A percentile compares a stretch with the other conserved stretches of the same genome.
These are phyloP conservation scores for Mantis religiosa DNA, from an alignment of 2,888 invertebrate species.

Conservation along the genomic window DNA sequence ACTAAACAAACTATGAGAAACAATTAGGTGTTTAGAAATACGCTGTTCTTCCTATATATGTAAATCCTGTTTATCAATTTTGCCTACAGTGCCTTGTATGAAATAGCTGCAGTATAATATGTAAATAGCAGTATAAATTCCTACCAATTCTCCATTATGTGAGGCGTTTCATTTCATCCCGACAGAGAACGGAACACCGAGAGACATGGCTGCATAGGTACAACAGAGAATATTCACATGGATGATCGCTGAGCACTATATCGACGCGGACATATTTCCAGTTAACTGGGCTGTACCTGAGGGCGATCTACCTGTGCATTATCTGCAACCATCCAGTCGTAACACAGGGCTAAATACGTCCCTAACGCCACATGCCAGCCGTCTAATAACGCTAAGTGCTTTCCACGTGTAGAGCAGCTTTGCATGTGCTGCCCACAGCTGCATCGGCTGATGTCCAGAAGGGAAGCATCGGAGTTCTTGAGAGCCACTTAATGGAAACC, in stretches of 20 bases:
- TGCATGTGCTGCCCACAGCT: not conserved
- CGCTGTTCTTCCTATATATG: too few species aligned
- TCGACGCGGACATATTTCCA: not conserved
- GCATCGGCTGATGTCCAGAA: not conserved
- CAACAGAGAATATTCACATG: not conserved
- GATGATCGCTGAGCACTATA: not conserved
- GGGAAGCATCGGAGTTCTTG: not conserved
- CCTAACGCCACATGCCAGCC: not conserved
- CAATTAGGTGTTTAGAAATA: too few species aligned
- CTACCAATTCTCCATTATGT: not conserved
- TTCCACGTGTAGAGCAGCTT: not conserved
- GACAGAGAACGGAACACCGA: not conserved
- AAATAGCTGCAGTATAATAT: too few species aligned
- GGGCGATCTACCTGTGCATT: not conserved
- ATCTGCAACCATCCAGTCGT: slow-evolving; percentile 8
- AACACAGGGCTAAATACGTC: not conserved
- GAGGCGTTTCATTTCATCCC: not conserved
- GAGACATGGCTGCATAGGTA: not conserved
- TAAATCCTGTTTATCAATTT: too few species aligned
- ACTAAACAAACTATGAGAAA: too few species aligned
- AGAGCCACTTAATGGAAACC: not conserved
- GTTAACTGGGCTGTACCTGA: not conserved
- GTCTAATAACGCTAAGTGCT: slow-evolving; percentile 12
- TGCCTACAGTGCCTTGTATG: too few species aligned
- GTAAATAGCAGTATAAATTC: too few species aligned